Conservation (phyloP, 2,113 vertebrate genomes). For the Hypocryptadius cinnamomeus region DNA sequence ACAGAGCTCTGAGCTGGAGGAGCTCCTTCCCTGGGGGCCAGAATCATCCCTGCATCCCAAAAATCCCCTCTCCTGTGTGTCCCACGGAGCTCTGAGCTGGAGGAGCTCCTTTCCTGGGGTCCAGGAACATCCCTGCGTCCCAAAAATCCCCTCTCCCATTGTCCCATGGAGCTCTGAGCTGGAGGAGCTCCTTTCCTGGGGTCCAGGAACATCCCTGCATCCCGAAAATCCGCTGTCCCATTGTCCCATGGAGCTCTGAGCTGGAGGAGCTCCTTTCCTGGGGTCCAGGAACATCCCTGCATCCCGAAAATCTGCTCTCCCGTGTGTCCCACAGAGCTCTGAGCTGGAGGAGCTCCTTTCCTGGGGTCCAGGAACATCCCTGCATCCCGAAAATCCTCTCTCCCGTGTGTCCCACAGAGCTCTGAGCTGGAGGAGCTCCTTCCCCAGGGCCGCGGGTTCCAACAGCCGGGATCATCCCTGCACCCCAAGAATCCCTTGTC, state of each 20-base stretch:
- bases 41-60: too few relatives aligned
- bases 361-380: rapidly evolving
- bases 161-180: neutral
- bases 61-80: too few relatives aligned
- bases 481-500: too few relatives aligned
- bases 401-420: neutral
- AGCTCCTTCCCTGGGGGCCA: rapidly evolving
- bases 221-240: neutral
- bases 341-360: neutral
- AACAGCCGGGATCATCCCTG: too few relatives aligned
- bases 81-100: too few relatives aligned
- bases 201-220: neutral
- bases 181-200: neutral
- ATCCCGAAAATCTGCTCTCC: neutral
- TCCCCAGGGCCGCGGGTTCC: neutral
- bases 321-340: rapidly evolving
- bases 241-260: neutral
- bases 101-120: too few relatives aligned
- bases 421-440: neutral
- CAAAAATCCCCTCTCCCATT: rapidly evolving
- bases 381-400: neutral
- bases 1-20: rapidly evolving
- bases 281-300: neutral
- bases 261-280: neutral
- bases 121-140: neutral